Evolutionary conservation across 2,888 invertebrate genomes (phyloP), one percentile per base, ranked within the genome.

Genomic region (Prostheceraeus crozeri): DNA sequence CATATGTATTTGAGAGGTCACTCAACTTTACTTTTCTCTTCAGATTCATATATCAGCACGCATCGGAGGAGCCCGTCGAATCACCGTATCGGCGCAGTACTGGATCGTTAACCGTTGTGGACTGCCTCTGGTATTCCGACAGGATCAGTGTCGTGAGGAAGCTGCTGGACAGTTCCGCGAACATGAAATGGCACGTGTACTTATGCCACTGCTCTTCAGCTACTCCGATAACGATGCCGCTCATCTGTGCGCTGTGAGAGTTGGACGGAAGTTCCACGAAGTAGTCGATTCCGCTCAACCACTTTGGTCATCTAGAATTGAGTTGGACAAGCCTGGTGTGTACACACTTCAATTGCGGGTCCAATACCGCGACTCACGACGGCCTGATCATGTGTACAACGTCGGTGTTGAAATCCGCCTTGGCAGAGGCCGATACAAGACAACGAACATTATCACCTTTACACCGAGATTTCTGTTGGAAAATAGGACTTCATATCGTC

Each of bases 41-140:
- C n/a, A n/a, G n/a, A n/a, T n/a, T n/a, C n/a, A n/a, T n/a, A n/a
- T n/a, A n/a, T n/a, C n/a, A n/a, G n/a, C n/a, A 14, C 40, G 40
- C 6, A 16, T 14, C 14, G 19, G 31, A 19, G 53, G 53, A 2
- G 31, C 53, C 53, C 45, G 45, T 57, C 56, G 54, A 2, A 19
- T 56, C n/a, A 56, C 83, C 19, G 81, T 93, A 25, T 85, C 84
- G 52, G 86, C 87, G 1, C 86, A 88, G 1, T 91, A 85, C 78
- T 96, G 94, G 94, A 83, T 98, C 66, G 84, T 96, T 61, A 96
- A 98, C 79, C 87, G 87, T 76, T 87, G 91, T 3, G 94, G 94
- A 0, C 79, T 98, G 63, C 94, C 96, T n/a, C 79, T 98, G 62
- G 85, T 98, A 57, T 90, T 93, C 76, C 84, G 85, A 67, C 93